Evolutionary conservation across 2,113 vertebrate species (phyloP).

Genomic region (Tympanuchus pallidicinctus): DNA sequence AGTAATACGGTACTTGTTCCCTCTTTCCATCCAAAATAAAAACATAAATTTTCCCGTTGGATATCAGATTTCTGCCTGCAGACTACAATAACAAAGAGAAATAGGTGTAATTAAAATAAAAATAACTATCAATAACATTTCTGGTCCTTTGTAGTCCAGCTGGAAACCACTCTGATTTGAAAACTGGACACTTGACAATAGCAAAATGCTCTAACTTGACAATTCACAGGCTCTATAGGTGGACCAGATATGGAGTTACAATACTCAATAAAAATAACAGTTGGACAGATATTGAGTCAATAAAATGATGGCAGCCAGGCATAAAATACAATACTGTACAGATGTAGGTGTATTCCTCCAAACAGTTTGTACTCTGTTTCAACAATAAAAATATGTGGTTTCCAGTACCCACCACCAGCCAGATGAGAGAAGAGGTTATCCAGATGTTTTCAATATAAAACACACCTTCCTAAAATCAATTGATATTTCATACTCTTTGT

Average conservation of each 20-base stretch:
- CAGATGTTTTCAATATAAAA: constrained; percentile 69
- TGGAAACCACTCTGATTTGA: constrained; percentile 33
- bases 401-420: constrained; percentile 42
- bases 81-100: not conserved
- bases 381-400: constrained; percentile 59
- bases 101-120: constrained; percentile 36
- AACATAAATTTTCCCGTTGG: not conserved
- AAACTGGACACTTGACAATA: constrained; percentile 39
- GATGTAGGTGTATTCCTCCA: constrained; percentile 44
- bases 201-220: constrained; percentile 40
- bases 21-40: not conserved
- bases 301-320: constrained; percentile 57
- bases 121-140: not conserved
- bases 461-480: constrained; percentile 61
- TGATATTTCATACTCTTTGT: constrained; percentile 70
- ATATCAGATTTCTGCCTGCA: constrained; percentile 8
- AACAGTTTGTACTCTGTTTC: constrained; percentile 62
- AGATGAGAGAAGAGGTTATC: constrained; percentile 29
- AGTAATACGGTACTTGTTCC: not conserved
- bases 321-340: not conserved
- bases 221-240: constrained; percentile 35
- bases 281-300: constrained; percentile 62
- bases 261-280: constrained; percentile 57
- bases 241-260: constrained; percentile 33
- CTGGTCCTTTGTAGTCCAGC: constrained; percentile 33